phyloP scores from a whole-genome alignment of 2,113 vertebrate species.

The Penelope pileata region DNA sequence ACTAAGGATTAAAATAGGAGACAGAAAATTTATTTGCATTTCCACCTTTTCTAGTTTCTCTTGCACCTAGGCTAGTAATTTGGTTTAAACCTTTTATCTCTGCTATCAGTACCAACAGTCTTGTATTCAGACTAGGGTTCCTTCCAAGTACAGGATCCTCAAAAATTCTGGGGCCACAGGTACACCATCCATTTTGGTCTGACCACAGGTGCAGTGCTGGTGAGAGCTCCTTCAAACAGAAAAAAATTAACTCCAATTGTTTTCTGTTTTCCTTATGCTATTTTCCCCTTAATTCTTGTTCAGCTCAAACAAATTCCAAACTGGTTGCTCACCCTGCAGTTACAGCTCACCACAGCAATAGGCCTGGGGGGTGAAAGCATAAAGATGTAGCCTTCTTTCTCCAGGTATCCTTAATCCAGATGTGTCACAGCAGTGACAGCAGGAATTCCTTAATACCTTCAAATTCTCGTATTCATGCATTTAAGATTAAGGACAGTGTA shows the following conservation, averaged over 20 bases:
- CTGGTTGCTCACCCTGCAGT: fast-evolving
- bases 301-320: background rate
- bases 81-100: background rate
- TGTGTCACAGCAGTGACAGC: fast-evolving
- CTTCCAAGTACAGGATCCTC: background rate
- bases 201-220: background rate
- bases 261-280: background rate
- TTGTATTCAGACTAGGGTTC: background rate
- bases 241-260: background rate
- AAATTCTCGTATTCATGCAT: background rate
- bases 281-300: background rate
- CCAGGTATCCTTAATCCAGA: background rate
- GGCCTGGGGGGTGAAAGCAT: background rate
- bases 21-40: background rate
- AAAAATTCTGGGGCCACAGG: background rate
- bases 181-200: background rate
- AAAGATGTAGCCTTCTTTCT: background rate
- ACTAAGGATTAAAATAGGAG: background rate
- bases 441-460: background rate
- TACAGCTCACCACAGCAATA: background rate
- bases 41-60: background rate
- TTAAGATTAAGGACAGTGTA: fast-evolving
- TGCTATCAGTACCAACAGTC: background rate
- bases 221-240: background rate
- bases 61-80: background rate